Evolutionary conservation across 2,888 invertebrate species (phyloP).

Genomic region (Tigriopus californicus): DNA sequence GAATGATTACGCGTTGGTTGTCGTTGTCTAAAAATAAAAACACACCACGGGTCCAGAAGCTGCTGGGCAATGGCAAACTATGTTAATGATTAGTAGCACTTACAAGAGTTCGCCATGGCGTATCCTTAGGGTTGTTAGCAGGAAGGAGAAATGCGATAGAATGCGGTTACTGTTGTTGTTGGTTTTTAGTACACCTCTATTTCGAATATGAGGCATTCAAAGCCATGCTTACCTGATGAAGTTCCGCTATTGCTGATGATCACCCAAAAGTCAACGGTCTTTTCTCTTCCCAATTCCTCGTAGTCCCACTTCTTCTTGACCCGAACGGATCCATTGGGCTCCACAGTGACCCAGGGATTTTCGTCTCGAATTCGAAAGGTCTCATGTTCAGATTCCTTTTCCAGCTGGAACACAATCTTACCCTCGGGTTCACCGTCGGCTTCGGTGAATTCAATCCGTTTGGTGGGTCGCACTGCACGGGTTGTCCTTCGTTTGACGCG

Average conservation of each 20-base stretch:
- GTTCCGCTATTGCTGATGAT: slow-evolving; percentile 53
- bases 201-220: too few relatives aligned
- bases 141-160: too few relatives aligned
- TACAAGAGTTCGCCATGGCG: too few relatives aligned
- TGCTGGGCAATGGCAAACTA: too few relatives aligned
- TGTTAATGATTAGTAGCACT: too few relatives aligned
- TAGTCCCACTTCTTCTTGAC: slow-evolving; percentile 95
- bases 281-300: slow-evolving; percentile 79
- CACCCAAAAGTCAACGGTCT: slow-evolving; percentile 89
- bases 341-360: slow-evolving; percentile 83
- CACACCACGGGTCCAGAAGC: too few relatives aligned
- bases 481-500: slow-evolving; percentile 55
- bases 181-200: too few relatives aligned
- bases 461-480: slow-evolving; percentile 79
- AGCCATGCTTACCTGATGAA: not conserved
- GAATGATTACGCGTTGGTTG: slow-evolving; percentile 82
- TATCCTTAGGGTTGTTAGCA: too few relatives aligned
- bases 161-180: too few relatives aligned
- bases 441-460: slow-evolving; percentile 75
- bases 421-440: slow-evolving; percentile 74
- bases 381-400: slow-evolving; percentile 77
- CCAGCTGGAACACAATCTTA: slow-evolving; percentile 66
- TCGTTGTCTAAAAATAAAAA: slow-evolving; percentile 54
- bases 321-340: slow-evolving; percentile 71
- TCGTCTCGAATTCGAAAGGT: slow-evolving; percentile 82